phyloP scores from a whole-genome alignment of 2,888 invertebrate genomes.

The Polydrusus tereticollis region DNA sequence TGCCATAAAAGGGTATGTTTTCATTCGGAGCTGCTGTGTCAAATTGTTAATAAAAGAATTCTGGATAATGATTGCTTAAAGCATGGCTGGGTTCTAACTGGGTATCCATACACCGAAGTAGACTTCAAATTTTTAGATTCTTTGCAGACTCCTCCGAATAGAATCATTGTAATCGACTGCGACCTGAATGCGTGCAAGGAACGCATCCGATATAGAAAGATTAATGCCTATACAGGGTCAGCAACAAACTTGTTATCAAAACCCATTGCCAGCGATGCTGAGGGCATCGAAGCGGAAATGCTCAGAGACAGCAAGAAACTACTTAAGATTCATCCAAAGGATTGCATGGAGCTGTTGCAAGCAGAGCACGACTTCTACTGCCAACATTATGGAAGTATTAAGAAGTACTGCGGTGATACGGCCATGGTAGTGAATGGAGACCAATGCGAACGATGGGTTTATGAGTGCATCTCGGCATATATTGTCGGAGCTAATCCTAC shows the following conservation, averaged over 20 bases:
- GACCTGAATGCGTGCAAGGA: constrained; percentile 63
- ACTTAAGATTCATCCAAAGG: constrained; percentile 62
- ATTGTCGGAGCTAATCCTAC: constrained; percentile 41
- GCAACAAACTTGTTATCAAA: constrained; percentile 13
- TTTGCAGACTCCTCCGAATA: constrained; percentile 74
- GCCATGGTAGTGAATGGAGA: constrained; percentile 62
- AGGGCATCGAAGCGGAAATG: too few species aligned
- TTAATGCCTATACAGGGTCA: constrained; percentile 61
- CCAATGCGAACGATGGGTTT: constrained; percentile 61
- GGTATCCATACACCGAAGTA: constrained; percentile 70
- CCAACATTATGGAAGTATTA: constrained; percentile 63
- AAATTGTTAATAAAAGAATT: constrained; percentile 66
- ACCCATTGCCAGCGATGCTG: too few species aligned
- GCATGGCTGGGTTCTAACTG: constrained; percentile 75
- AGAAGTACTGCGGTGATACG: constrained; percentile 64
- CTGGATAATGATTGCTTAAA: constrained; percentile 71
- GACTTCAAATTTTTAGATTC: constrained; percentile 75
- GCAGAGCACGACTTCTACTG: constrained; percentile 64
- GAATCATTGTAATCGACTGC: constrained; percentile 64
- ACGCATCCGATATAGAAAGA: constrained; percentile 57
- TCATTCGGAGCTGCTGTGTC: constrained; percentile 62
- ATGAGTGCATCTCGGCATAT: constrained; percentile 56
- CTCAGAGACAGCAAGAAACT: constrained; percentile 52
- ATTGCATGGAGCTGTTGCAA: constrained; percentile 58
- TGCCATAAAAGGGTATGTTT: constrained; percentile 62